phyloP scores from a whole-genome alignment of 2,797 vertebrate genomes.

The Pogoniulus pusillus region DNA sequence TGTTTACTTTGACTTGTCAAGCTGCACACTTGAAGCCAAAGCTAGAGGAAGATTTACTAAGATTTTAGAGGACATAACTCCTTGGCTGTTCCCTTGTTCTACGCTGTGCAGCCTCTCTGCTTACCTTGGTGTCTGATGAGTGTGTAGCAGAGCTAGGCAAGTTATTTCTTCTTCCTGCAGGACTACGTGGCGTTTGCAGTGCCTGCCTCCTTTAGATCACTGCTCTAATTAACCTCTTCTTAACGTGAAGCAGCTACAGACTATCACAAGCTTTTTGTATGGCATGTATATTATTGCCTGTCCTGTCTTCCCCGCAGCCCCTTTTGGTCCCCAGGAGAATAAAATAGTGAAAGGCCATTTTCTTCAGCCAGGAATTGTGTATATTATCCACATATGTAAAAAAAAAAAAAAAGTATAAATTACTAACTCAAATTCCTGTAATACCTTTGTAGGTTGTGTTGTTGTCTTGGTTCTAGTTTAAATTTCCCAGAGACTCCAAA shows the following conservation, averaged over 20 bases:
- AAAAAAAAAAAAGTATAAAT: background rate
- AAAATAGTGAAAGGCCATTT: background rate
- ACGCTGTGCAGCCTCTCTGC: background rate
- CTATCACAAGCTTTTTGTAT: background rate
- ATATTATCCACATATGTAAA: background rate
- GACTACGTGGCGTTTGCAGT: background rate
- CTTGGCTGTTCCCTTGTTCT: background rate
- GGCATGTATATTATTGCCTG: background rate
- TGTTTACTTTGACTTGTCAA: background rate
- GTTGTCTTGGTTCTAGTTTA: no score
- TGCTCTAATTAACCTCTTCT: constrained; percentile 11
- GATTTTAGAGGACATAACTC: background rate
- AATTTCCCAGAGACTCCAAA: no score
- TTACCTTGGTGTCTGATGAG: background rate
- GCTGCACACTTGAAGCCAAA: background rate
- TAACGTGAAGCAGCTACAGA: background rate
- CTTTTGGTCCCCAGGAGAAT: background rate
- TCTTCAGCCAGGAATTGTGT: background rate
- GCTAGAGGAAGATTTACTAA: background rate
- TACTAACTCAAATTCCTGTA: background rate
- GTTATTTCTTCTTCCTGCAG: background rate
- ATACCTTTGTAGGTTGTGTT: background rate
- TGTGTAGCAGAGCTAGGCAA: background rate
- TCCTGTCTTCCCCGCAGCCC: background rate
- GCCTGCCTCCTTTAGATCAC: background rate